phyloP scores from a whole-genome alignment of 2,113 vertebrate genomes.

The Circaetus gallicus region DNA sequence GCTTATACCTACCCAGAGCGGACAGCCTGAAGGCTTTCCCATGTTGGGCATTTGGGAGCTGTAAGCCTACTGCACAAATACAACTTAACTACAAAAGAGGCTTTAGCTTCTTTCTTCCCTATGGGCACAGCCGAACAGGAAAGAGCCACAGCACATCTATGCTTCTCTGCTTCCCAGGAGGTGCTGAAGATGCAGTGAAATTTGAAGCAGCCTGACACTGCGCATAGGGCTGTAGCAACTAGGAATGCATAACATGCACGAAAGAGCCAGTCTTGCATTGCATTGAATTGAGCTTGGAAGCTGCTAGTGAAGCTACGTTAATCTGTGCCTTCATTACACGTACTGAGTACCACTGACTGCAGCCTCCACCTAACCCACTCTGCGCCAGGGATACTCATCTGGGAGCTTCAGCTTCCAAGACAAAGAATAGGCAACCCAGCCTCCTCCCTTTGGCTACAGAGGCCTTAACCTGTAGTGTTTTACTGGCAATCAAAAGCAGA shows the following conservation, averaged over 20 bases:
- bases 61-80: neutral
- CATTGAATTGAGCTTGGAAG: neutral
- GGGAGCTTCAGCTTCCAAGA: neutral
- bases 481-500: neutral
- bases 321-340: accelerated
- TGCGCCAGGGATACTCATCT: accelerated
- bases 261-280: neutral
- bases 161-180: neutral
- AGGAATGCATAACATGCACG: accelerated
- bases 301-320: neutral
- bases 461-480: neutral
- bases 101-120: neutral
- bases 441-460: neutral
- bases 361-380: neutral
- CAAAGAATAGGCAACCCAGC: neutral
- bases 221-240: accelerated
- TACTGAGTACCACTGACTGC: neutral
- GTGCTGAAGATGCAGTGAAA: neutral
- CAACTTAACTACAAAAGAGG: neutral
- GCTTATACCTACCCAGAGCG: neutral
- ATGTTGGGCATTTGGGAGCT: neutral
- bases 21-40: neutral
- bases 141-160: neutral
- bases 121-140: neutral
- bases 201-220: neutral